Evolutionary conservation across 1,140 invertebrate genomes (phyloP).

Genomic region (Pachyrhynchus sulphureomaculatus): DNA sequence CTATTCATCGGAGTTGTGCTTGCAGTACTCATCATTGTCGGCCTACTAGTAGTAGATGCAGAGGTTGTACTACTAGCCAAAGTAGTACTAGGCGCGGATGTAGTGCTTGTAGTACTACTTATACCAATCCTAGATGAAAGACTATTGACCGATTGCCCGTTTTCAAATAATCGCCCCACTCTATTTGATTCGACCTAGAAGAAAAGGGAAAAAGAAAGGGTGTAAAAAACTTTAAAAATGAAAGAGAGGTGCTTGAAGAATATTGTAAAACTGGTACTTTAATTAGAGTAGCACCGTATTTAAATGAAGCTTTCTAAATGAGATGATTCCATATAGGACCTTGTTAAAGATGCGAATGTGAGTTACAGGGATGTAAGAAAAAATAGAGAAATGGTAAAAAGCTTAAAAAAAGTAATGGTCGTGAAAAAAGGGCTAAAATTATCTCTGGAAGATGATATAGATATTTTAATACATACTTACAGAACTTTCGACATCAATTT

Average conservation of each 20-base stretch:
- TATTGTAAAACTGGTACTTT: no score
- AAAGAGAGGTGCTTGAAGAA: not conserved
- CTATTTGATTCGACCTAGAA: slow-evolving; percentile 29
- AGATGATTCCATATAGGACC: not conserved
- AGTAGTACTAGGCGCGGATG: slow-evolving; percentile 6
- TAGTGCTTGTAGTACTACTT: slow-evolving; percentile 8
- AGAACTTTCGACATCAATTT: no score
- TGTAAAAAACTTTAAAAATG: not conserved
- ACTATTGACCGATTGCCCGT: slow-evolving; percentile 15
- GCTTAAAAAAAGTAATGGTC: slow-evolving; percentile 1
- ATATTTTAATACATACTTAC: no score
- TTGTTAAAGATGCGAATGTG: not conserved
- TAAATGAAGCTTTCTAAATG: no score
- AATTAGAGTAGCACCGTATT: no score
- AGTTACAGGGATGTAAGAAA: not conserved
- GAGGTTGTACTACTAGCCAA: not conserved
- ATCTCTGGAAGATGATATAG: no score
- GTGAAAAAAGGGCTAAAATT: no score
- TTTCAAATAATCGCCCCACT: slow-evolving; percentile 12
- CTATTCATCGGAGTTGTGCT: slow-evolving; percentile 9
- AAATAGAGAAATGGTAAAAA: slow-evolving; percentile 6
- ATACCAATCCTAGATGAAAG: slow-evolving; percentile 8
- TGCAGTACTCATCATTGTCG: not conserved
- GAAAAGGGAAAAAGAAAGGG: slow-evolving; percentile 2
- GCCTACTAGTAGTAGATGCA: not conserved